Base-by-base conservation (phyloP, 2,888 invertebrate genomes). In the Dryocosmus kuriphilus region DNA sequence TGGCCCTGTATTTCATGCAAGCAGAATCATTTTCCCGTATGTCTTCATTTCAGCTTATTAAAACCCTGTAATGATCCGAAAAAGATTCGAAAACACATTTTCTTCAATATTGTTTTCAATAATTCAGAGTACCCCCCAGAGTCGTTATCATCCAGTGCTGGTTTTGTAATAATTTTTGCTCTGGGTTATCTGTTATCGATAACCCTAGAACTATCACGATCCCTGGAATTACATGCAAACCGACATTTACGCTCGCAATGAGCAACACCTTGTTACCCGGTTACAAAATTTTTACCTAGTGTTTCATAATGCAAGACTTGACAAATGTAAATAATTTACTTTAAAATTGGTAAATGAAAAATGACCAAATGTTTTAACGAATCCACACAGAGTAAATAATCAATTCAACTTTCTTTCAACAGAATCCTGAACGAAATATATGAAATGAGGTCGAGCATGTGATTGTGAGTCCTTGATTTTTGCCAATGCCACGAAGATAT, bases 131-230 rank as follows among this genome's bases (percentile, higher is more conserved):
- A 77, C 83, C 84, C 82, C 82, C 84, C 83, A 71, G 79, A 77
- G 81, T 65, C 51, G 76, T 79, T 77, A 80, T 77, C 82, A 82
- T 79, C 79, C 80, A 81, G 80, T 67, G 76, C 79, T 71, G 30
- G 30, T 84, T 77, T 84, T 82, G 82, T 77, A 82, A 82, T 51
- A 77, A 80, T 77, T 78, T 67, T 67, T 76, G 30, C 5, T 3
- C 11, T 30, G n/a, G 85, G 87, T 86, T 87, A 87, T 87, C 87
- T 27, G 75, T 22, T 71, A 55, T 61, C 22, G 87, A 87, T 87
- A 87, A 87, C 87, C 87, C 74, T 74, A 61, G 76, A 78, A 77
- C 82, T 79, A 81, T 75, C 46, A 8, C 30, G 46, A 71, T 71
- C 41, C 67, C 35, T 78, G 76, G 73, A 80, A 65, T 24, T 79